Evolutionary conservation across 1,140 invertebrate genomes (phyloP).

Genomic region (Drosophila varians): DNA sequence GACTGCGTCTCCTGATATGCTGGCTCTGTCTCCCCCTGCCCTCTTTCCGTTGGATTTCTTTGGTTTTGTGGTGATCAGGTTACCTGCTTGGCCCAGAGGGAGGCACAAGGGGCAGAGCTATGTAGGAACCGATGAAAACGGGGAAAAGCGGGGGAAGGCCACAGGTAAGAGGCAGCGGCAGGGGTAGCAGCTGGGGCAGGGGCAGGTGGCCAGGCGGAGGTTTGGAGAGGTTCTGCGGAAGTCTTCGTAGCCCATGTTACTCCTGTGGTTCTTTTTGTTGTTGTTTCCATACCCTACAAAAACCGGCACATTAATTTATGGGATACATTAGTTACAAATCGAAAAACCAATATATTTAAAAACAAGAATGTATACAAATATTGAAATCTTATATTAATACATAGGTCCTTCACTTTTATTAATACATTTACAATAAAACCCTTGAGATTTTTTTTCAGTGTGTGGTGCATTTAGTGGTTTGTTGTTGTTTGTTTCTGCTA

Average conservation of each 20-base stretch:
- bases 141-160: not conserved
- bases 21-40: conserved; percentile 44
- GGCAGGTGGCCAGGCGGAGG: conserved; percentile 58
- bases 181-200: conserved; percentile 44
- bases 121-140: not conserved
- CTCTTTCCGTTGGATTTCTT: conserved; percentile 14
- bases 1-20: conserved; percentile 58
- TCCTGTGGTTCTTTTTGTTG: conserved; percentile 16
- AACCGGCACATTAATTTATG: not conserved
- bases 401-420: too few species aligned
- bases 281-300: conserved; percentile 34
- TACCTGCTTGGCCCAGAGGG: conserved; percentile 38
- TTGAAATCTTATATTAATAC: too few species aligned
- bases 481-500: conserved; percentile 65
- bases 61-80: conserved; percentile 67
- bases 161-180: conserved; percentile 10
- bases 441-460: not conserved
- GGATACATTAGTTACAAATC: not conserved
- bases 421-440: too few species aligned
- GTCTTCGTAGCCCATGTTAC: conserved; percentile 23
- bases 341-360: not conserved
- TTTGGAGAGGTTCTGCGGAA: conserved; percentile 40
- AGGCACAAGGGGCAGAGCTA: not conserved
- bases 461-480: conserved; percentile 16
- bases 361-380: too few species aligned